These are phyloP conservation scores for Drosophila repletoides DNA, from an alignment of 1,140 invertebrate genomes.

Conservation along the genomic window DNA sequence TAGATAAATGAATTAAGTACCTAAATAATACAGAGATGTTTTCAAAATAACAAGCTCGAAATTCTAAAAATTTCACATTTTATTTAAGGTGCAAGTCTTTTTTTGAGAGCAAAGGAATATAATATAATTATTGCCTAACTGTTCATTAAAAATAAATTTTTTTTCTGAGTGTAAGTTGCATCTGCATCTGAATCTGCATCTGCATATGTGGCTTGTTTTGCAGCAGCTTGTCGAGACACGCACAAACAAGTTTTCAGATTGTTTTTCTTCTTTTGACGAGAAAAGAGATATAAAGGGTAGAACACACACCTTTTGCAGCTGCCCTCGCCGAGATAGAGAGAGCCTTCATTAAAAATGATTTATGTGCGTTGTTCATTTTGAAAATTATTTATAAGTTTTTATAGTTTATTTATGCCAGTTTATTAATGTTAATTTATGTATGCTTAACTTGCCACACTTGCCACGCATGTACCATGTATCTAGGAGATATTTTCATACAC, in stretches of 20 bases:
- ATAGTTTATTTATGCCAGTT: conserved; percentile 58
- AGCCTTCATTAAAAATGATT: conserved; percentile 67
- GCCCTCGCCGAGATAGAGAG: neutral
- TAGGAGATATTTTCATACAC: conserved; percentile 40
- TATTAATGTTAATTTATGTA: conserved; percentile 77
- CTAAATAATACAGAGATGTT: too few species aligned
- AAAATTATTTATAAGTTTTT: conserved; percentile 68
- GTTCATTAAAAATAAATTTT: too few species aligned
- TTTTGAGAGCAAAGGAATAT: too few species aligned
- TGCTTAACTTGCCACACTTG: conserved; percentile 61
- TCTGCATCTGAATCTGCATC: conserved; percentile 4
- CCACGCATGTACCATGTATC: conserved; percentile 47
- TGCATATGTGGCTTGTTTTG: neutral
- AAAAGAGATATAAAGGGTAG: neutral
- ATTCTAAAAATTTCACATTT: too few species aligned
- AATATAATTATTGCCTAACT: too few species aligned
- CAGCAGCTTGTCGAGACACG: neutral
- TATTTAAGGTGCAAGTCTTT: too few species aligned
- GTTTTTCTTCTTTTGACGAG: too few species aligned
- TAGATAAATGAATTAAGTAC: too few species aligned
- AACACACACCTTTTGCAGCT: conserved; percentile 14
- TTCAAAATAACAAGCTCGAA: too few species aligned
- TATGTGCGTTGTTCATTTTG: conserved; percentile 42
- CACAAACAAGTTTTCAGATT: conserved; percentile 31
- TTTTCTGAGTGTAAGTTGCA: neutral